Conservation (phyloP, 2,888 invertebrate species). For the Limnephilus auricula region DNA sequence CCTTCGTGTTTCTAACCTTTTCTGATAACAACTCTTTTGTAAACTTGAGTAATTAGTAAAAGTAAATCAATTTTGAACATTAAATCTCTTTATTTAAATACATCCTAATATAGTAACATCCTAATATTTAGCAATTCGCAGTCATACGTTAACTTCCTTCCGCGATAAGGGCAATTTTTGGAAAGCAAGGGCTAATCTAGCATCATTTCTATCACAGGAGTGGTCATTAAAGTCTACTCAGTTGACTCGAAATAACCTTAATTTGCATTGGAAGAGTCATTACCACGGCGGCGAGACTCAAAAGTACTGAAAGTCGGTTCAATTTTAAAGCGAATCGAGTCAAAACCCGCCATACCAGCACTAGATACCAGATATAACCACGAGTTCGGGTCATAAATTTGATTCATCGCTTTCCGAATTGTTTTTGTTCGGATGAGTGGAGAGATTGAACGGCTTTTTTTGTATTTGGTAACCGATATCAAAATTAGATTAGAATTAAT, state of each 20-base stretch:
- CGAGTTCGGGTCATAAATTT: neutral
- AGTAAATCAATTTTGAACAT: too few relatives aligned
- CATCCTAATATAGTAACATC: too few relatives aligned
- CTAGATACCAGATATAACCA: neutral
- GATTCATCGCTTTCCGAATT: neutral
- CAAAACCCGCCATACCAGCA: neutral
- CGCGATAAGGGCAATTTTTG: neutral
- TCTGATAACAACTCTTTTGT: too few relatives aligned
- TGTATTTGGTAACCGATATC: neutral
- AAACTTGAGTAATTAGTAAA: too few relatives aligned
- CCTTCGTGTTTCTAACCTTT: too few relatives aligned
- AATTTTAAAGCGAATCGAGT: constrained; percentile 6
- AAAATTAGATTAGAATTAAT: neutral
- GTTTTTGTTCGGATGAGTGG: neutral
- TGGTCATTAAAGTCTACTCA: neutral
- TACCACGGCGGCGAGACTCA: neutral
- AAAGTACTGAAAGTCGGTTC: neutral
- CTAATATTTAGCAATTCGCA: too few relatives aligned
- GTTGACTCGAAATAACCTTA: constrained; percentile 4
- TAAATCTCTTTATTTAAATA: too few relatives aligned
- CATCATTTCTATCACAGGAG: neutral
- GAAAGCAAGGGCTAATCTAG: neutral
- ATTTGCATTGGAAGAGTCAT: constrained; percentile 9
- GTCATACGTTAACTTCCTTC: too few relatives aligned
- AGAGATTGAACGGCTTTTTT: neutral